Evolutionary conservation across 2,797 vertebrate genomes (phyloP).

Genomic region (Petrocephalus sullivani): DNA sequence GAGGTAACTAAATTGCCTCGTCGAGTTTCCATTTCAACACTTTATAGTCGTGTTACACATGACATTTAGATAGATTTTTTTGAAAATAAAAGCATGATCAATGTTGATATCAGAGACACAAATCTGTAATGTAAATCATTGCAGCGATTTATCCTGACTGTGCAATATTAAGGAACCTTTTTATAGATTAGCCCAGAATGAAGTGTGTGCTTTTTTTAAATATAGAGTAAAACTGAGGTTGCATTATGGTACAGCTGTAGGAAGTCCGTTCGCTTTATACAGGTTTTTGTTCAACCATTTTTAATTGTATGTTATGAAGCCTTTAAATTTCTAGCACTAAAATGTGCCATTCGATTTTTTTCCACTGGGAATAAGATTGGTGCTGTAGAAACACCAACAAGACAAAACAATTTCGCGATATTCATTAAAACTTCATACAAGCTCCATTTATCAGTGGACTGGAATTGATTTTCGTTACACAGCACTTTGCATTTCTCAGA

Average conservation of each 20-base stretch:
- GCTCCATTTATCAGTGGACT: neutral
- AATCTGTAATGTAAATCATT: neutral
- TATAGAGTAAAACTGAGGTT: neutral
- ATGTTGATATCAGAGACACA: neutral
- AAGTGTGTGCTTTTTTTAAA: neutral
- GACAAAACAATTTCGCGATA: neutral
- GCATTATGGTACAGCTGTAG: neutral
- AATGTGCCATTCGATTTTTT: neutral
- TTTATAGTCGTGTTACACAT: neutral
- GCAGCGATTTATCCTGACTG: neutral
- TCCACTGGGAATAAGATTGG: neutral
- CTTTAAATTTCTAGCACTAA: neutral
- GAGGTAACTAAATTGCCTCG: neutral
- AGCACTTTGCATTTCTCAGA: neutral
- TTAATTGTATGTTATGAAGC: neutral
- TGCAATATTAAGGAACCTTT: neutral
- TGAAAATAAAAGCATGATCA: neutral
- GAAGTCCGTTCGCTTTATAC: neutral
- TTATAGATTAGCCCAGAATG: neutral
- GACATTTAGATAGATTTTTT: neutral
- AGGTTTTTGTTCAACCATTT: neutral
- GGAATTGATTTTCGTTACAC: neutral
- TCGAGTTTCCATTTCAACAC: neutral
- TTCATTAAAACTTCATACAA: neutral
- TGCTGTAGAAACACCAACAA: neutral